These are phyloP conservation scores for Crambe crambe DNA, from an alignment of 37 sponge, comb jelly and placozoan genomes.

Conservation along the genomic window DNA sequence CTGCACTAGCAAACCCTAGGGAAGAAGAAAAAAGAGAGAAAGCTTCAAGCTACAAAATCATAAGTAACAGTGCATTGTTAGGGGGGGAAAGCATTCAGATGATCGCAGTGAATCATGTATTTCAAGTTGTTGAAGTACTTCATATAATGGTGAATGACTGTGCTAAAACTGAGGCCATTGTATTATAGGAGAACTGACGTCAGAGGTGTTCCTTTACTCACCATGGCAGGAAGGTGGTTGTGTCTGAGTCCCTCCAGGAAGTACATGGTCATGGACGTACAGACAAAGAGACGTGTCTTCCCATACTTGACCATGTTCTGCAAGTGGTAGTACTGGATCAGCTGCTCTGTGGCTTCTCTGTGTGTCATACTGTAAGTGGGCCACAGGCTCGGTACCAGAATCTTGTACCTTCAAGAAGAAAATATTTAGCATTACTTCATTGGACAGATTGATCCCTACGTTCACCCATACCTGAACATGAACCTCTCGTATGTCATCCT, in stretches of 20 bases:
- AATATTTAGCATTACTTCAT: neutral
- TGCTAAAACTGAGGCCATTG: neutral
- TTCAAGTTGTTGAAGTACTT: neutral
- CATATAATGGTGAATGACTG: neutral
- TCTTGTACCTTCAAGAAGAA: conserved; percentile 72
- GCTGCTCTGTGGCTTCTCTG: conserved; percentile 33
- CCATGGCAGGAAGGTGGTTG: conserved; percentile 15
- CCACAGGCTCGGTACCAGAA: conserved; percentile 36
- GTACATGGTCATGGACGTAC: conserved; percentile 58
- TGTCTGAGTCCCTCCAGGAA: conserved; percentile 57
- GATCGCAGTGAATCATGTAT: neutral
- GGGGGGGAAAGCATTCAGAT: neutral
- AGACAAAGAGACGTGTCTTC: conserved; percentile 68
- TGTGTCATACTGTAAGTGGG: conserved; percentile 21
- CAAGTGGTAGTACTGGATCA: conserved; percentile 35
- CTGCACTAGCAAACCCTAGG: conserved; percentile 9
- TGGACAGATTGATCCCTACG: neutral
- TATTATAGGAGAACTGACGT: neutral
- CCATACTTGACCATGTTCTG: conserved; percentile 59
- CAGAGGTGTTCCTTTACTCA: neutral
- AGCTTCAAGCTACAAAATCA: neutral
- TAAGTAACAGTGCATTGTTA: neutral
- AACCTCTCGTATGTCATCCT: conserved; percentile 62
- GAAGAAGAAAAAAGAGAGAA: neutral
- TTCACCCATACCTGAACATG: conserved; percentile 51